Evolutionary conservation across 2,113 vertebrate species (phyloP), one percentile per base, ranked within the genome.

Genomic region (Lophura nycthemera): DNA sequence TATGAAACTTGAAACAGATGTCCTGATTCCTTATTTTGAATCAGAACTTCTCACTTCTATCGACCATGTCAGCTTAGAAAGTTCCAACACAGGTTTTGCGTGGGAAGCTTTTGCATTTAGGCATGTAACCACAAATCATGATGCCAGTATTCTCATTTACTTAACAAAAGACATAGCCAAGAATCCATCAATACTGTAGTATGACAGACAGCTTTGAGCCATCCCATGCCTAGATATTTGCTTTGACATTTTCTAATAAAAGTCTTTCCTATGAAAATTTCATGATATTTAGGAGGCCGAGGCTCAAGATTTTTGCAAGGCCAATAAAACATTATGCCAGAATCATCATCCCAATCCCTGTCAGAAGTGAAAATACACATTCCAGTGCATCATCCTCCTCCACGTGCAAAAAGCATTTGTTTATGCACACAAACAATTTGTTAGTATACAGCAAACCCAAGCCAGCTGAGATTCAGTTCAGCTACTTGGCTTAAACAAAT

Each of bases 91-190:
- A 95, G 97, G 95, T 94, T 95, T 81, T 95, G 82, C 27, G 96
- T 96, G 88, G 95, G 95, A 72, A 90, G 34, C 57, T 95, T 83
- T 97, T 96, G 38, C 76, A 89, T 96, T 94, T 85, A 63, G 88
- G 94, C 72, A 92, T 64, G 12, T 77, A 97, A 94, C 65, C 70
- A 94, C 59, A 93, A 95, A 63, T 96, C 81, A 87, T 70, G 73
- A 92, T 96, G 92, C 61, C 67, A 86, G 63, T 96, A 93, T 96
- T 96, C 92, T 96, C 88, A 88, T 96, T 96, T 97, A 85, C 88
- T 96, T 93, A 93, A 96, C 96, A 96, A 93, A 96, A 96, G 93
- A 59, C 52, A 86, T 32, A 95, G 96, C 95, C 96, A 97, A 97
- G 91, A 97, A 96, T 83, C 83, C 74, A 93, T 96, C 90, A 91